Conservation (phyloP, 2,113 vertebrate species). For the Chinchilla lanigera region DNA sequence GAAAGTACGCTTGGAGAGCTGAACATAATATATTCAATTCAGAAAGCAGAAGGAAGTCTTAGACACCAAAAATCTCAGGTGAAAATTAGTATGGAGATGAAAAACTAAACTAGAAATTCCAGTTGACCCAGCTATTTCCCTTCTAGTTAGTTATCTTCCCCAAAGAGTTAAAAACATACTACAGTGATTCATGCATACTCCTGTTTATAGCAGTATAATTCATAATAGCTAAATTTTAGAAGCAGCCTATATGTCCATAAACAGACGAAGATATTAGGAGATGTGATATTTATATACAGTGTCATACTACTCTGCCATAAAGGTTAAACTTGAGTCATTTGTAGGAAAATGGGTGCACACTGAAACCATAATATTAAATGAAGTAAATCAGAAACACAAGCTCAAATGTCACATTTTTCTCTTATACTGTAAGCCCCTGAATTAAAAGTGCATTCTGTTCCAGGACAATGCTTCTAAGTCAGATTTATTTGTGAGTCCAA, state of each 20-base stretch:
- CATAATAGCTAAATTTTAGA: background rate
- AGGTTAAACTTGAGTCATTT: background rate
- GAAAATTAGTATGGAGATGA: background rate
- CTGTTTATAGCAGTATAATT: background rate
- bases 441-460: background rate
- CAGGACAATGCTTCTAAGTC: background rate
- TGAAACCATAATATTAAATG: background rate
- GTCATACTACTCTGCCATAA: background rate
- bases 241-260: background rate
- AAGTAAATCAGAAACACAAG: background rate
- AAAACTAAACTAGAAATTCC: background rate
- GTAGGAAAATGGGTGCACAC: background rate
- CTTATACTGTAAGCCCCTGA: background rate
- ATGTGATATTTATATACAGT: background rate
- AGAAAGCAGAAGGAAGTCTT: background rate
- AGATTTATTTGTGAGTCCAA: background rate
- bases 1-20: background rate
- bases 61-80: background rate
- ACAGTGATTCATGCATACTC: background rate
- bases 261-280: background rate
- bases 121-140: background rate
- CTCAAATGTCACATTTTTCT: background rate
- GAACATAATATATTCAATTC: background rate
- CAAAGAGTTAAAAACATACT: background rate
- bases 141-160: background rate